Evolutionary conservation across 2,797 vertebrate species (phyloP), one percentile per base, ranked within the genome.

Genomic region (Mormyrops attenuatus): DNA sequence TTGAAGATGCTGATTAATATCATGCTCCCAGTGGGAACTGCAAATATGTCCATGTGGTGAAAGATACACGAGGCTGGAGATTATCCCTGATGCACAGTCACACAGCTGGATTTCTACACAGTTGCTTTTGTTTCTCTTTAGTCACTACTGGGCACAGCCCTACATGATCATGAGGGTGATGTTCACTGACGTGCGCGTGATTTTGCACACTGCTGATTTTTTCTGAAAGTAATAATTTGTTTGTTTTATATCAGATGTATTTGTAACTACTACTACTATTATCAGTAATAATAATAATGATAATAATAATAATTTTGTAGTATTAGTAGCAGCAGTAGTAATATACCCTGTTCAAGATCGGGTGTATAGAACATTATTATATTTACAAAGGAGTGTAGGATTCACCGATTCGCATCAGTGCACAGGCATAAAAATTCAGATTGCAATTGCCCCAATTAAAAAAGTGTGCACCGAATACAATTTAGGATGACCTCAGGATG

Each of bases 1-100:
- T 50, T 85, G 82, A 85, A 85, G 82, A 52, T 52, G 22, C 47
- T 85, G 82, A 57, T 57, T 88, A 44, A 88, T 26, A 88, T 66
- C 57, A 69, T 30, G 17, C 87, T 69, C 82, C 82, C 49, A 41
- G n/a, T 38, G 87, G 41, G 87, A 69, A 34, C 57, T 11, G 41
- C 60, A 47, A 57, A 6, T 47, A 34, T 57, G 13, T 69, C 63
- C 87, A 26, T 47, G 63, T 73, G 63, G 57, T 88, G 57, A 47
- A 50, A 73, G 85, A 38, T 57, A 53, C 52, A 20, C 15, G 6
- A 87, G 52, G 85, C 85, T 8, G 26, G 20, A 53, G 22, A 87
- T 57, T n/a, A 87, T 22, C 85, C 49, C 85, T 6, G 50, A 57
- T 86, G 20, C 26, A 7, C 85, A 9, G 85, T 55, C 52, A 13